Evolutionary conservation across 1,140 invertebrate species (phyloP), one percentile per base, ranked within the genome.

Genomic region (Chironomus tepperi): DNA sequence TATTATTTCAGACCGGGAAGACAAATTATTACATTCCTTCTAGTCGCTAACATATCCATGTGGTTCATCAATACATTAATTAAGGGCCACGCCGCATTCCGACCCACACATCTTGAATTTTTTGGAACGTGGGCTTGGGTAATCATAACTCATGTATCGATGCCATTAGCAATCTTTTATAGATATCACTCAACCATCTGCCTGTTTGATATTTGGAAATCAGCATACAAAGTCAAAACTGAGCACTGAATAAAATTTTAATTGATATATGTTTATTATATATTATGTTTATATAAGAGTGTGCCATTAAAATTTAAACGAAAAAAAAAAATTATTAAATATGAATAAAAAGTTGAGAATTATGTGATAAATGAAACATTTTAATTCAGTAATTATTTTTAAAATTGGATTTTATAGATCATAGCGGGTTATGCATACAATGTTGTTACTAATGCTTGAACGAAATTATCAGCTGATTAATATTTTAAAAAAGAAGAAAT

Each of bases 121-220:
- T 93, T 90, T 78, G 91, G 90, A 6, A 87, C 86, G 0, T 93
- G 88, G 90, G 90, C 86, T 0, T 94, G 92, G 91, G 91, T 90
- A 0, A 91, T 93, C 75, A 92, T 94, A 75, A 91, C 89, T 0
- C 90, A 92, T 79, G 87, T 93, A 0, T 90, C 90, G 0, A 90
- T 91, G 85, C 92, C 92, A 0, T 84, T 93, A 10, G 88, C 89
- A 1, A 93, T 93, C 75, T 94, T 93, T 82, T 93, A 91, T 80
- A 83, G 91, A 10, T 93, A 96, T 83, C 92, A 96, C 82, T 94
- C 93, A 0, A 94, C 94, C 3, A 95, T 97, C 65, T 96, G 94
- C 80, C 85, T 97, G 2, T 96, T 95, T 79, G 95, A 97, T 83
- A 94, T 96, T 57, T 97, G 94, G 95, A 95, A 95, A 81, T 88